These are phyloP conservation scores for Parapristionchus giblindavisi DNA, from an alignment of 2,888 invertebrate genomes.

Conservation along the genomic window DNA sequence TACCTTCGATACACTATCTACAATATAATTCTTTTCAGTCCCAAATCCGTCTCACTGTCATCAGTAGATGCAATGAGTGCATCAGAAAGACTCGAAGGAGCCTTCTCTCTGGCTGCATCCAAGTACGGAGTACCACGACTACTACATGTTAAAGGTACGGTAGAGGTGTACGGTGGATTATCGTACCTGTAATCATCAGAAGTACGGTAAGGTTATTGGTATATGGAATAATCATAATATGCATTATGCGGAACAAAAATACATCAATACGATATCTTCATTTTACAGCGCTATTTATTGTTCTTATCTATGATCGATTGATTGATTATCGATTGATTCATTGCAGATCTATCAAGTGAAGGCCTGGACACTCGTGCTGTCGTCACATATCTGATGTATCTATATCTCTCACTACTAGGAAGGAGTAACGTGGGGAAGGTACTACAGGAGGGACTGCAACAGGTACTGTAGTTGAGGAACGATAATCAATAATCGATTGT, in stretches of 20 bases:
- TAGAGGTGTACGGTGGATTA: neutral
- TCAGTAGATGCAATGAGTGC: slow-evolving; percentile 77
- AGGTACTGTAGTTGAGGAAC: no score
- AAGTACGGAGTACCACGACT: slow-evolving; percentile 84
- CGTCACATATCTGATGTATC: slow-evolving; percentile 94
- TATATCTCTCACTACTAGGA: slow-evolving; percentile 82
- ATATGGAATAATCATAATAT: no score
- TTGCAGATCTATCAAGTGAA: slow-evolving; percentile 85
- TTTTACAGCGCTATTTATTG: no score
- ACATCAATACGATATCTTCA: no score
- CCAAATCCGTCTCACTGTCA: slow-evolving; percentile 69
- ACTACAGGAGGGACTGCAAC: slow-evolving; percentile 38
- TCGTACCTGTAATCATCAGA: neutral
- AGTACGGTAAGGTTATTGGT: no score
- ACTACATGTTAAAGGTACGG: slow-evolving; percentile 84
- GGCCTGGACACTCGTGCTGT: slow-evolving; percentile 92
- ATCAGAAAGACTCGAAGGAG: slow-evolving; percentile 81
- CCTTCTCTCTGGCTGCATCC: slow-evolving; percentile 82
- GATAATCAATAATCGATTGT: no score
- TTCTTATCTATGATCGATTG: no score
- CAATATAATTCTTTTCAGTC: slow-evolving; percentile 51
- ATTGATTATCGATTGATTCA: no score
- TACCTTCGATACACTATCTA: no score
- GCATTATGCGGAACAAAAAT: no score
- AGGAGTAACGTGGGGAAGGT: slow-evolving; percentile 36